These are phyloP conservation scores for Nasonia oneida DNA, from an alignment of 2,888 invertebrate species.

Conservation along the genomic window DNA sequence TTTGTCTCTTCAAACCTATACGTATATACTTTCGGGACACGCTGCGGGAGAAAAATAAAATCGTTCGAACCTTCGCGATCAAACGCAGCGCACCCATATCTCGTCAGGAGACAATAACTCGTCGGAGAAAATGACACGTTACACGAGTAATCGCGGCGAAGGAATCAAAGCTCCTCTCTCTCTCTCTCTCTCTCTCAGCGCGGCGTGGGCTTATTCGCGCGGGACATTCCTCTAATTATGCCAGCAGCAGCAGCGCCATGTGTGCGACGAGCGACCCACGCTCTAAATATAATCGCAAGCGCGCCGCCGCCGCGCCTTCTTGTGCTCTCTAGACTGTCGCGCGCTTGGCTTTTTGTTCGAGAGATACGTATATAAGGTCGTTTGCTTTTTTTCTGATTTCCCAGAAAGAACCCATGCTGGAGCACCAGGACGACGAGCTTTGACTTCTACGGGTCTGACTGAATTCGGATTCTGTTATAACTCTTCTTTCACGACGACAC, in stretches of 20 bases:
- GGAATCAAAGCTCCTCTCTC: not conserved
- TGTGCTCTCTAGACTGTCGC: not conserved
- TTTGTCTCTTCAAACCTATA: not conserved
- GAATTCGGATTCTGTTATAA: not conserved
- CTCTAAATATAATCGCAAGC: slow-evolving; percentile 44
- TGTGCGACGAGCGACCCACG: slow-evolving; percentile 40
- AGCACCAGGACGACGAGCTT: too few species aligned
- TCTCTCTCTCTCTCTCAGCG: not conserved
- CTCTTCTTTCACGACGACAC: not conserved
- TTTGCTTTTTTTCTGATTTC: not conserved
- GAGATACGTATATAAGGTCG: not conserved
- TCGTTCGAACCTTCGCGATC: not conserved
- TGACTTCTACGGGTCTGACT: not conserved
- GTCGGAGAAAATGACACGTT: not conserved
- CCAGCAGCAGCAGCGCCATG: slow-evolving; percentile 9
- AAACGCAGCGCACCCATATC: not conserved
- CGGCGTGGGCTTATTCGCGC: not conserved
- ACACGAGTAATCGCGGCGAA: not conserved
- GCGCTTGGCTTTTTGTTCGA: not conserved
- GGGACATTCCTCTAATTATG: slow-evolving; percentile 39
- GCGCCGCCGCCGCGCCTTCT: slow-evolving; percentile 20
- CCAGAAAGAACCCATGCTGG: not conserved
- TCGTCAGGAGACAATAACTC: not conserved
- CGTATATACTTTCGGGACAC: not conserved
- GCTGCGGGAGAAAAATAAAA: not conserved